These are phyloP conservation scores for Rallus crepitans DNA, from an alignment of 2,797 vertebrate genomes.

Conservation along the genomic window DNA sequence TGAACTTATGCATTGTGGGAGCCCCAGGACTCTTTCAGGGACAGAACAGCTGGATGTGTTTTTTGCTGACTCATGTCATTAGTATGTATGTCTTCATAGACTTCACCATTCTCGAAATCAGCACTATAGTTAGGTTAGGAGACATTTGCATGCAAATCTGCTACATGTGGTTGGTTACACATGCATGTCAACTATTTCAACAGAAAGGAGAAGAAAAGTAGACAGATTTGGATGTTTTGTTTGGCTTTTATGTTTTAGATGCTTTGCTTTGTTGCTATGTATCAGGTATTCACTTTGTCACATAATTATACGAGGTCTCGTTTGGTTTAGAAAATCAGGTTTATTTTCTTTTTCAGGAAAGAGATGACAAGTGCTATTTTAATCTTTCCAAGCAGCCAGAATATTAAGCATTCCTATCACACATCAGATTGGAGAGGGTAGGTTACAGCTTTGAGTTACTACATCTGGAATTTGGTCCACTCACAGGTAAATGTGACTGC, in stretches of 20 bases:
- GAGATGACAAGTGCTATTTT: constrained; percentile 55
- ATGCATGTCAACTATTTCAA: neutral
- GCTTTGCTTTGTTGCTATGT: neutral
- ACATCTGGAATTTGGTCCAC: constrained; percentile 56
- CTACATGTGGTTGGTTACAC: neutral
- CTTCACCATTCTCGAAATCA: neutral
- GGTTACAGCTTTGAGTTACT: neutral
- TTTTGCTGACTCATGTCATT: constrained; percentile 36
- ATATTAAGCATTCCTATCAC: constrained; percentile 12
- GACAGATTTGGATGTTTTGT: neutral
- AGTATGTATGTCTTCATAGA: neutral
- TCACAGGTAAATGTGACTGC: constrained; percentile 7
- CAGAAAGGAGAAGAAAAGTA: neutral
- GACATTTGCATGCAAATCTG: constrained; percentile 27
- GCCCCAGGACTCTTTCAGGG: neutral
- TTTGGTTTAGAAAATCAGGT: constrained; percentile 7
- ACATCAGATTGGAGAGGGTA: neutral
- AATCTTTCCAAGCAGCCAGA: constrained; percentile 45
- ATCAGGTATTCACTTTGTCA: constrained; percentile 27
- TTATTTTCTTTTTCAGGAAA: constrained; percentile 44
- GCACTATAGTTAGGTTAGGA: constrained; percentile 41
- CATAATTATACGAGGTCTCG: neutral
- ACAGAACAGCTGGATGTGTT: neutral
- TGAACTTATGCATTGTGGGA: neutral
- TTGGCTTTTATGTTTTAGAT: constrained; percentile 23